Percentiles rank a stretch among this genome's conserved stretches.
These are phyloP conservation scores for Acleris cristana DNA, from an alignment of 2,888 invertebrate species.

Conservation along the genomic window DNA sequence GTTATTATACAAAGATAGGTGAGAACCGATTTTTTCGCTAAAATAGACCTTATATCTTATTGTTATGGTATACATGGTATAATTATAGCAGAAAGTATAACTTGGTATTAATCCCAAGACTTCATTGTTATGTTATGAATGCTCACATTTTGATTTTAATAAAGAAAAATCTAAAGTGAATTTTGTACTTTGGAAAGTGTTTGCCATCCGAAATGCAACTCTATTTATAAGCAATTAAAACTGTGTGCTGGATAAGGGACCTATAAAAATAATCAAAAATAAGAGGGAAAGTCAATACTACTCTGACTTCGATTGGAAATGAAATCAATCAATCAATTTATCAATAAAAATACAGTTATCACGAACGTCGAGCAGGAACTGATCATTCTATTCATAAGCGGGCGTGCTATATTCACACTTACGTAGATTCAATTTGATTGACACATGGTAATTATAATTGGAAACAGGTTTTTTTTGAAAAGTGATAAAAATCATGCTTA, in stretches of 20 bases:
- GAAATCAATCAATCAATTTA: no score
- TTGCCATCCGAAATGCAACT: conserved; percentile 17
- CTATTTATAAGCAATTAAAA: background rate
- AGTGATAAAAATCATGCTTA: no score
- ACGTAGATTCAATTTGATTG: no score
- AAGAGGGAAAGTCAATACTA: background rate
- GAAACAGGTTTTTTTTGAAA: no score
- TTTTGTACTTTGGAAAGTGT: background rate
- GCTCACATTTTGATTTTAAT: conserved; percentile 46
- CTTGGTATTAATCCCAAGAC: conserved; percentile 20
- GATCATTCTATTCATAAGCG: no score
- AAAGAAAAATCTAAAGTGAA: conserved; percentile 32
- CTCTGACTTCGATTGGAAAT: background rate
- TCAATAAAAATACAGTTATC: no score
- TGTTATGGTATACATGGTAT: background rate
- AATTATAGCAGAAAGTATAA: background rate
- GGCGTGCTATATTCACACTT: no score
- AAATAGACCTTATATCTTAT: background rate
- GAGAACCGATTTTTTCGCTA: background rate
- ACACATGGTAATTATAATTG: no score
- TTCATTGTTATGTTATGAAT: conserved; percentile 44
- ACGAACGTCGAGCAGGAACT: no score
- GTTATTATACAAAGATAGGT: background rate
- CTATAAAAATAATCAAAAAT: no score
- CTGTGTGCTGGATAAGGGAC: no score